Percentiles rank a stretch among this genome's conserved stretches.
Conservation (phyloP, 2,113 vertebrate genomes). For the Dasypus novemcinctus region DNA sequence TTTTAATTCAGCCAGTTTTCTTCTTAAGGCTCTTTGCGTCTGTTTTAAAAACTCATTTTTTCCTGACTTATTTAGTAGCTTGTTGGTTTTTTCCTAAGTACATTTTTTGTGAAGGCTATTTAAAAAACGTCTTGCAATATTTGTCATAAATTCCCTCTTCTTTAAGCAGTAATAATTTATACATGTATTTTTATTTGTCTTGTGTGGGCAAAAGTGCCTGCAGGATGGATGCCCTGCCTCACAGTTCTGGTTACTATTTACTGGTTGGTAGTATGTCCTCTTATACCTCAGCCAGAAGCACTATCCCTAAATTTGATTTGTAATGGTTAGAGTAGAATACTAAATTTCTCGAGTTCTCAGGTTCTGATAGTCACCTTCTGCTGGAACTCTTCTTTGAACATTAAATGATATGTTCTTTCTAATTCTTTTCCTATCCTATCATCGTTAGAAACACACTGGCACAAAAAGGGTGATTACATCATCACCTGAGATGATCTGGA, state of each 20-base stretch:
- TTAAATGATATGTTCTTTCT: conserved; percentile 29
- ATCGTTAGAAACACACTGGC: neutral
- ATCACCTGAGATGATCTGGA: neutral
- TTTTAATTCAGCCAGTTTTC: conserved; percentile 52
- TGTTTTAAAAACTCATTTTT: conserved; percentile 68
- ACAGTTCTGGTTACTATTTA: conserved; percentile 43
- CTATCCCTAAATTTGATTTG: conserved; percentile 56
- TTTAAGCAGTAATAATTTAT: conserved; percentile 22
- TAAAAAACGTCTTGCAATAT: conserved; percentile 51
- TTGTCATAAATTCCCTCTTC: conserved; percentile 41
- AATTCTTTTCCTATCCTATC: neutral
- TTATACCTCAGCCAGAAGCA: conserved; percentile 56
- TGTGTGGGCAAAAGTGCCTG: conserved; percentile 41
- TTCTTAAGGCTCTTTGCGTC: conserved; percentile 51
- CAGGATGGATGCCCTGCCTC: conserved; percentile 8
- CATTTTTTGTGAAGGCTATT: conserved; percentile 44
- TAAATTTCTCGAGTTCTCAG: conserved; percentile 48
- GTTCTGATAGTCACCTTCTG: conserved; percentile 53
- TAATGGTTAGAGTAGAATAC: conserved; percentile 64
- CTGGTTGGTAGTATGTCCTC: conserved; percentile 56
- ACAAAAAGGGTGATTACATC: neutral
- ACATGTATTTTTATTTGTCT: conserved; percentile 60
- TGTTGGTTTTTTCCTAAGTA: conserved; percentile 38
- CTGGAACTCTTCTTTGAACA: conserved; percentile 51
- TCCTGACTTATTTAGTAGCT: conserved; percentile 68